Evolutionary conservation across 1,140 invertebrate genomes (phyloP).

Genomic region (Copidosoma floridanum): DNA sequence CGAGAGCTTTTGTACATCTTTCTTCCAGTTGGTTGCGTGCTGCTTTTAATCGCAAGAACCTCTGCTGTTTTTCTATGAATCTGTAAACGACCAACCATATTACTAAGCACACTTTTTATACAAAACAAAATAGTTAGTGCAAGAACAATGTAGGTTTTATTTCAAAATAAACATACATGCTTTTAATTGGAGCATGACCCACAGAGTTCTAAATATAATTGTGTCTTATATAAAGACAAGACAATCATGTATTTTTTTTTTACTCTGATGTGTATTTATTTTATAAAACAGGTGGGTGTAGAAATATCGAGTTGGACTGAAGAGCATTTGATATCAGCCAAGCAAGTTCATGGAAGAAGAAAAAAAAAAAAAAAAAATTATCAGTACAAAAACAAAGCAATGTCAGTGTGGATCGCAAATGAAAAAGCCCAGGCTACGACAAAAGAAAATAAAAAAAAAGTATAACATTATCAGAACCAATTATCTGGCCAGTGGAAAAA

Average conservation of each 20-base stretch:
- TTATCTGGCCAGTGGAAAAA: no score
- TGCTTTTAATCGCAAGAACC: slow-evolving; percentile 60
- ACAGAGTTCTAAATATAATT: slow-evolving; percentile 16
- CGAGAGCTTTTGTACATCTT: slow-evolving; percentile 60
- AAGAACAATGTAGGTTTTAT: not conserved
- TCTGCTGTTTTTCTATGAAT: slow-evolving; percentile 66
- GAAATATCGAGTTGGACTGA: no score
- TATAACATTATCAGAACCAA: no score
- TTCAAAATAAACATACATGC: not conserved
- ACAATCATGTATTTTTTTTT: no score
- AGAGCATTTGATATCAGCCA: no score
- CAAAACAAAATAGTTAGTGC: not conserved
- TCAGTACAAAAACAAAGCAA: no score
- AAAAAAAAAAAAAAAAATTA: no score
- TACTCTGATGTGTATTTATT: no score
- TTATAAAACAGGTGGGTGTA: no score
- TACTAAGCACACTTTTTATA: not conserved
- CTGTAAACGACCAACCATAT: slow-evolving; percentile 43
- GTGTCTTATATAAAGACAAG: no score
- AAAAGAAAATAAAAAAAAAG: not conserved
- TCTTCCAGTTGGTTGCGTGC: slow-evolving; percentile 60
- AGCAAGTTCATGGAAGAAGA: no score
- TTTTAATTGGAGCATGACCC: slow-evolving; percentile 4
- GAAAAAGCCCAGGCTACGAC: not conserved
- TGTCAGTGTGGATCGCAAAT: no score